These are phyloP conservation scores for Teleogryllus occipitalis DNA, from an alignment of 1,140 invertebrate genomes.

Conservation along the genomic window DNA sequence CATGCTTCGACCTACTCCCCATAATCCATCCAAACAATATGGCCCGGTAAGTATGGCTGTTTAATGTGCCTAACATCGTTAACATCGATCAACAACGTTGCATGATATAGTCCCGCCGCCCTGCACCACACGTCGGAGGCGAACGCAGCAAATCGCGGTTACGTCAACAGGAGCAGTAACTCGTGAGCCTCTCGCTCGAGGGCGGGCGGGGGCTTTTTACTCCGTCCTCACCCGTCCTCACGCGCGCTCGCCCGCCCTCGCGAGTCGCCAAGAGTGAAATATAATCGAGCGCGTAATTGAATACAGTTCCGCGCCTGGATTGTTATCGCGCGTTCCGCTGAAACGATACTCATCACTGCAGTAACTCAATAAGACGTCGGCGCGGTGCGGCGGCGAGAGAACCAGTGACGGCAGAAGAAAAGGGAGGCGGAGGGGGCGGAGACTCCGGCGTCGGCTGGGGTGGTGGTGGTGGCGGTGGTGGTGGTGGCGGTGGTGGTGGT, in stretches of 20 bases:
- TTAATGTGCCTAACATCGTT: neutral
- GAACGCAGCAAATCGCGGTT: neutral
- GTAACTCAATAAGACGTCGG: neutral
- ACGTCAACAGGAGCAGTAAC: neutral
- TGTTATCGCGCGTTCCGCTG: conserved; percentile 2
- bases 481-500: too few species aligned
- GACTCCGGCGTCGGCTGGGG: too few species aligned
- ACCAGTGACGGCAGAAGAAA: neutral
- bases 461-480: too few species aligned
- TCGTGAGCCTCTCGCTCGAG: neutral
- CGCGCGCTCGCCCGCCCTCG: neutral
- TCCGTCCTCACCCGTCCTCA: neutral
- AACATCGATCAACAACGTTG: neutral
- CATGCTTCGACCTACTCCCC: too few species aligned
- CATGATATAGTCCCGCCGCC: neutral
- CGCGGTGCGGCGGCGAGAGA: neutral
- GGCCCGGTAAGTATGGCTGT: neutral
- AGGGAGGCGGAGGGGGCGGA: neutral
- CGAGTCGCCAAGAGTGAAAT: neutral
- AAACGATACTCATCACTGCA: neutral
- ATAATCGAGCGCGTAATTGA: neutral
- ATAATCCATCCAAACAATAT: too few species aligned
- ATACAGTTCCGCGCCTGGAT: neutral
- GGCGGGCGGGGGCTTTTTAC: neutral
- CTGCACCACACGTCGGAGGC: neutral